Base-by-base conservation (phyloP, 2,888 invertebrate species). In the Phymatocera aterrima region DNA sequence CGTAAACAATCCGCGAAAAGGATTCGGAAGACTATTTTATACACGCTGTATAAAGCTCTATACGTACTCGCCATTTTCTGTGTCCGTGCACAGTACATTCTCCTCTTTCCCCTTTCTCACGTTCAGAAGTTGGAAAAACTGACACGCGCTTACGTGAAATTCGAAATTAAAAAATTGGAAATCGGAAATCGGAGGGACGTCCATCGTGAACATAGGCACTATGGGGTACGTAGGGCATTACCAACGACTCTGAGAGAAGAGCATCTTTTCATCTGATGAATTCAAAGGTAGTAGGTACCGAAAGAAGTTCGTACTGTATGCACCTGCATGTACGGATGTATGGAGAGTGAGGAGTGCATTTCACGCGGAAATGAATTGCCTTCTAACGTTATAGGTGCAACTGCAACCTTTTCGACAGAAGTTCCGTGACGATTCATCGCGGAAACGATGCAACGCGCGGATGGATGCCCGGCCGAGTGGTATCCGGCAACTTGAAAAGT, bases 401-500 rank as follows among this genome's bases (percentile, higher is more conserved):
- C n/a, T n/a, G n/a, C n/a, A n/a, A n/a, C 24, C 46, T 68, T 43
- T 68, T 68, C 28, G 6, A 3, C 15, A 24, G 5, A 40, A 24
- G 8, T 0, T 43, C 24, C n/a, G 0, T 8, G 28, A 43, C 48
- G 12, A 48, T 68, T 68, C 31, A 72, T 72, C 51, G n/a, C 40
- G 31, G 34, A 31, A 10, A 51, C 70, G 51, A 34, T 51, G 72
- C 48, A 40, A 24, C 12, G 43, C 24, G n/a, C n/a, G n/a, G n/a
- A 28, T 43, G 28, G 83, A 84, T 84, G 80, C 81, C 79, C 78
- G 65, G 80, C 83, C 28, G 72, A 28, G 15, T 48, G 77, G 72
- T 81, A 72, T 77, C 46, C 78, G 79, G 81, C 83, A 79, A 81
- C 82, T 81, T 82, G 83, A 83, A 83, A 86, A 84, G 78, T 83